Conservation (phyloP, 2,113 vertebrate species). For the Sceloporus undulatus region DNA sequence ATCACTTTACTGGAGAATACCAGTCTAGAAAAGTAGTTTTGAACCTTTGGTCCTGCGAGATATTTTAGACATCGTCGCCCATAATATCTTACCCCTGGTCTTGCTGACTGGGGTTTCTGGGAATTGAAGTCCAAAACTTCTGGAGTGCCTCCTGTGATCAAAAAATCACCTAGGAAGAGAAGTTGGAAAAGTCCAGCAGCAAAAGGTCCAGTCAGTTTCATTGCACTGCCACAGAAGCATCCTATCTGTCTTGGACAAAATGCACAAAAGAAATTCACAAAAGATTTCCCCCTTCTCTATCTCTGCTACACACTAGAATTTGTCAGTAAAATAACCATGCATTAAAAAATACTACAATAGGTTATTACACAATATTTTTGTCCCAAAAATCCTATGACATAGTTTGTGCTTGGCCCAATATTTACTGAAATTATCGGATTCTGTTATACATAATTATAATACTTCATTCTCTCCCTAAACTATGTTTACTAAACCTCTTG, state of each 20-base stretch:
- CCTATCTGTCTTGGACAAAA: not conserved
- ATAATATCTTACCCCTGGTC: too few relatives aligned
- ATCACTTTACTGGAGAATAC: not conserved
- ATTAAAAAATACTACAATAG: not conserved
- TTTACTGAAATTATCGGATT: not conserved
- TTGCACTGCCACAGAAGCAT: not conserved
- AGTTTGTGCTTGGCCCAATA: not conserved
- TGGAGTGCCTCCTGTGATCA: too few relatives aligned
- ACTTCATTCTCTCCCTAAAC: not conserved
- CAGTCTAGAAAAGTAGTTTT: not conserved
- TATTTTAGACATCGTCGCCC: too few relatives aligned
- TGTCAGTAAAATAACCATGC: not conserved
- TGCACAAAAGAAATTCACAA: not conserved
- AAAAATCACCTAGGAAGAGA: not conserved
- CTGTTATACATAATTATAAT: not conserved
- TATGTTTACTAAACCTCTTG: not conserved
- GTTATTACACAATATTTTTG: not conserved
- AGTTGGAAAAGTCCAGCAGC: not conserved
- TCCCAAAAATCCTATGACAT: not conserved
- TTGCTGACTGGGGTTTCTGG: too few relatives aligned
- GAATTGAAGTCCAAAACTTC: too few relatives aligned
- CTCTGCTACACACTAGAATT: too few relatives aligned
- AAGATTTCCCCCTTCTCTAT: not conserved
- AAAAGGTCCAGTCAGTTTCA: not conserved
- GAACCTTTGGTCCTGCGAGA: too few relatives aligned